phyloP scores from a whole-genome alignment of 1,140 invertebrate genomes.

The Drosophila busckii region DNA sequence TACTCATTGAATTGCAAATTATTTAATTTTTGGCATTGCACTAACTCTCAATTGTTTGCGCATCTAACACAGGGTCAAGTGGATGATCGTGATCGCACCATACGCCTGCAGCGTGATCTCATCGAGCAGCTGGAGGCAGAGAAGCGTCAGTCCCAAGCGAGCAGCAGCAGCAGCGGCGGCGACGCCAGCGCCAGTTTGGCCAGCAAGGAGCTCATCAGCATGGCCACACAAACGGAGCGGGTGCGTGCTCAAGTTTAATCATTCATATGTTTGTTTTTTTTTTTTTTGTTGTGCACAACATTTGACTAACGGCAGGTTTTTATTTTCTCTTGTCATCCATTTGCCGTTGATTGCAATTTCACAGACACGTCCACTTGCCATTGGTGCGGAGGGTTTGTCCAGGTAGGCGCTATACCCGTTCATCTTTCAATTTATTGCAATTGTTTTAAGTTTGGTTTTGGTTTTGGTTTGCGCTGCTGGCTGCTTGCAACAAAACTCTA shows the following conservation, averaged over 20 bases:
- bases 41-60: conserved; percentile 10
- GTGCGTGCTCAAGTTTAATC: conserved; percentile 79
- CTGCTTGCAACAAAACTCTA: conserved; percentile 52
- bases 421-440: conserved; percentile 27
- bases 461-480: conserved; percentile 16
- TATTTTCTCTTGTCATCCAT: too few species aligned
- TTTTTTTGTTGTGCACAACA: conserved; percentile 49
- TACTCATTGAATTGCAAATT: too few species aligned
- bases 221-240: conserved; percentile 87
- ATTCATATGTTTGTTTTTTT: conserved; percentile 6
- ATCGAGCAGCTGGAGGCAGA: conserved; percentile 79
- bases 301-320: conserved; percentile 81
- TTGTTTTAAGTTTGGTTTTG: conserved; percentile 13
- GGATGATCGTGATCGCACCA: conserved; percentile 86
- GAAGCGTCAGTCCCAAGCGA: conserved; percentile 62
- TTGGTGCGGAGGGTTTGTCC: conserved; percentile 75
- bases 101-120: conserved; percentile 84
- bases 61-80: conserved; percentile 80
- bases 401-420: conserved; percentile 73
- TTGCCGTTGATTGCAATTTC: conserved; percentile 67
- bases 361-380: conserved; percentile 83
- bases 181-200: conserved; percentile 3
- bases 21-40: conserved; percentile 44
- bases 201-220: conserved; percentile 81
- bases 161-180: conserved; percentile 9